Conservation (phyloP, 2,797 vertebrate genomes). For the Lepus oiostolus region DNA sequence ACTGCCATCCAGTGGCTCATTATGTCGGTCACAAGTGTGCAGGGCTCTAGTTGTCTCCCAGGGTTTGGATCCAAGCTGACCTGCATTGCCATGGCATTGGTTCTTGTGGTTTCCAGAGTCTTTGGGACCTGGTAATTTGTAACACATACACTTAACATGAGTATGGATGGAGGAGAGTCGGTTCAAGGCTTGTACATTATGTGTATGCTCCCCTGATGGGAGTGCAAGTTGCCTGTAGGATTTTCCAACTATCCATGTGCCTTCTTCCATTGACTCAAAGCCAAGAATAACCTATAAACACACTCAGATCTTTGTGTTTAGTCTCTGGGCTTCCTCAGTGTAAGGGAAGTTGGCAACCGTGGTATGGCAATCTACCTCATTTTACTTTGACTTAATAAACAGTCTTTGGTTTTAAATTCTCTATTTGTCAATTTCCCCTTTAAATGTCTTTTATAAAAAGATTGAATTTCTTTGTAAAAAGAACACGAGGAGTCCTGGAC, state of each 20-base stretch:
- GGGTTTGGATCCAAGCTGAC: conserved; percentile 62
- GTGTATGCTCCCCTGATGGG: neutral
- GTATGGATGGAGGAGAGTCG: neutral
- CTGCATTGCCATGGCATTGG: neutral
- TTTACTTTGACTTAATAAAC: neutral
- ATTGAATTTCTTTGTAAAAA: conserved; percentile 61
- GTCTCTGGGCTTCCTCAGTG: neutral
- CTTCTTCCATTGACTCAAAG: conserved; percentile 10
- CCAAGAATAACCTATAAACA: conserved; percentile 7
- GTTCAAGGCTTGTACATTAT: neutral
- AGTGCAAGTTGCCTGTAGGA: neutral
- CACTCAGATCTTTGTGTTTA: neutral
- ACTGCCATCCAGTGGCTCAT: conserved; percentile 87
- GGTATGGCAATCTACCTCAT: neutral
- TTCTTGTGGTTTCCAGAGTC: neutral
- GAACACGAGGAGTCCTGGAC: neutral
- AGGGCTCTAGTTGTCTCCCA: conserved; percentile 63
- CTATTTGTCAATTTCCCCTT: neutral
- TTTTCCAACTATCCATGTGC: conserved; percentile 27
- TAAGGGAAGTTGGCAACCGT: neutral
- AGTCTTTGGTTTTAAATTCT: conserved; percentile 20
- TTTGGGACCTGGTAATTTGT: neutral
- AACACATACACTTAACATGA: neutral
- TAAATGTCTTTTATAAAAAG: conserved; percentile 24
- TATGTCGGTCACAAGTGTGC: conserved; percentile 53